These are phyloP conservation scores for Garra rufa DNA, from an alignment of 2,113 vertebrate species.

Conservation along the genomic window DNA sequence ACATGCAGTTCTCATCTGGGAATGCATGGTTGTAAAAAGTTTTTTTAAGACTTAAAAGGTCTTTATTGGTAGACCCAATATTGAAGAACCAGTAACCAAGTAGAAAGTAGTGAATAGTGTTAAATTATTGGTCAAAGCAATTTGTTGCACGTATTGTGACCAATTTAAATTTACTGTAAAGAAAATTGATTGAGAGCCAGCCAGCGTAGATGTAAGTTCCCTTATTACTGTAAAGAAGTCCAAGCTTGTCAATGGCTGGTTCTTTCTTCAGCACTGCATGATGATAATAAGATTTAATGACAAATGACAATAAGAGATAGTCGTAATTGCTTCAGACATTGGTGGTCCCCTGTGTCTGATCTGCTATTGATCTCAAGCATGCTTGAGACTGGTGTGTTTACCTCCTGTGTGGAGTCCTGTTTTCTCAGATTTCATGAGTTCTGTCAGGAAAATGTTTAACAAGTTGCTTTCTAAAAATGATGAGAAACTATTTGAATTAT, in stretches of 20 bases:
- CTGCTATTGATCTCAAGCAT: constrained; percentile 41
- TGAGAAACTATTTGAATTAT: neutral
- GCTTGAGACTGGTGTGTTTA: constrained; percentile 6
- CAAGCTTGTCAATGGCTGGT: neutral
- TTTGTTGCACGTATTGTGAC: neutral
- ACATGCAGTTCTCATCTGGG: neutral
- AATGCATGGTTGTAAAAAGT: neutral
- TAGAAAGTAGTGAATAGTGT: neutral
- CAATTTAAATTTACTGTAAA: neutral
- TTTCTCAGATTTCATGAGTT: neutral
- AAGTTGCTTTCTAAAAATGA: neutral
- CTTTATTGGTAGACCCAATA: neutral
- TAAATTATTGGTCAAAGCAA: neutral
- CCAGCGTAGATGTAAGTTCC: neutral
- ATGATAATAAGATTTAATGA: neutral
- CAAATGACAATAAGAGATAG: constrained; percentile 33
- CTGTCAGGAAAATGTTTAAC: neutral
- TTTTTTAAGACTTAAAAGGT: neutral
- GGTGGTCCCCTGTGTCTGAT: constrained; percentile 16
- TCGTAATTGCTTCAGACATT: constrained; percentile 42
- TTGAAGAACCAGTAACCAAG: neutral
- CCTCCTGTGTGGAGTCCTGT: neutral
- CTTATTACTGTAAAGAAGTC: neutral
- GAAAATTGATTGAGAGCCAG: neutral
- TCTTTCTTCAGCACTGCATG: neutral